Base-by-base conservation (phyloP, 1,140 invertebrate genomes). In the Brachionus manjavacas region DNA sequence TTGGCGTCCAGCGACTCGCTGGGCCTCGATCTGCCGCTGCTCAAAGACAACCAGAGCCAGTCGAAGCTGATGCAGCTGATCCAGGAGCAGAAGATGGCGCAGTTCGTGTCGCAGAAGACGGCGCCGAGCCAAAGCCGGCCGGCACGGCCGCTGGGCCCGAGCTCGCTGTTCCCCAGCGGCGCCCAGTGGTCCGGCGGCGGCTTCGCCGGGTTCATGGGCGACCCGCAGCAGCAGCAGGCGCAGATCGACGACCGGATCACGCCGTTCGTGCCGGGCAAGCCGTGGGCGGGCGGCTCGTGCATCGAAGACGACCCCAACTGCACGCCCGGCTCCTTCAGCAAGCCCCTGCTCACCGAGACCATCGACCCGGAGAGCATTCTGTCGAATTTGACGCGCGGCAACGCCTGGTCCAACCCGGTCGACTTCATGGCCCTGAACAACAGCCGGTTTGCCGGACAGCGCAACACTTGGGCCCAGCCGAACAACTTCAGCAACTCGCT, bases 281-380 rank as follows among this genome's bases (percentile, higher is more conserved):
- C 31, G 16, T 83, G 81, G 81, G 43, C 60, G 28, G 60, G 81
- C 1, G 39, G 46, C 31, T 20, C 60, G n/a, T 46, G 16, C 4
- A 68, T 70, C 8, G 81, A 83, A 16, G 81, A 83, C 35, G 81
- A 83, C 46, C 81, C 81, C 2, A 68, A 83, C 52, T 68, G 60
- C 46, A 83, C 81, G 46, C 81, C 81, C 49, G 60, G 81, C 16
- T 83, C 81, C 11, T 83, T 83, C 20, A 70, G 25, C 14, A 68
- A 68, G n/a, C 79, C 79, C 1, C 35, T 81, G 16, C 31, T 81
- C 3, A 64, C 52, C 9, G 79, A 81, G 16, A 64, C 79, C 11
- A 81, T 81, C n/a, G 79, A 81, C n/a, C 79, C 79, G 0, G 79
- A 81, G 52, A 81, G 11, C 23, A 81, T 81, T n/a, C 60, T 81